Percentiles rank a stretch among this genome's conserved stretches.
Evolutionary conservation across 2,888 invertebrate species (phyloP).

Genomic region (Aspidiotus destructor): DNA sequence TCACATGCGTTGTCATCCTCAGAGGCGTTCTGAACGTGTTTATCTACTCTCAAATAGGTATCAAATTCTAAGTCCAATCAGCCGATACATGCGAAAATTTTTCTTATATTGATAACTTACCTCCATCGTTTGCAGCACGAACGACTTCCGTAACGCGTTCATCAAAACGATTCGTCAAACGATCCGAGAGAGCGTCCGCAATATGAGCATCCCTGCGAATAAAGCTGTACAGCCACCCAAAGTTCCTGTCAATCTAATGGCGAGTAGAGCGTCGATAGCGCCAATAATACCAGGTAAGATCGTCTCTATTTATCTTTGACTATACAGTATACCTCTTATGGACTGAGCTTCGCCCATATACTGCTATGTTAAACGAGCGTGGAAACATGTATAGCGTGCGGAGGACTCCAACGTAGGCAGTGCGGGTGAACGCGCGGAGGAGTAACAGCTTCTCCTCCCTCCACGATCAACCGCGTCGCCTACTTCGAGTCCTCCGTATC

Average conservation of each 20-base stretch:
- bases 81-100: too few relatives aligned
- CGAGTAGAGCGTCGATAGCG: slow-evolving; percentile 11
- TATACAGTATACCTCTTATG: too few relatives aligned
- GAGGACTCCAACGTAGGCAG: too few relatives aligned
- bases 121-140: slow-evolving; percentile 56
- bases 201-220: slow-evolving; percentile 84
- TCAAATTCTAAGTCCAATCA: not conserved
- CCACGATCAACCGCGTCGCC: too few relatives aligned
- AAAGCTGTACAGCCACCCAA: slow-evolving; percentile 44
- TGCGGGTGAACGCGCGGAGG: too few relatives aligned
- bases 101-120: not conserved
- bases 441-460: too few relatives aligned
- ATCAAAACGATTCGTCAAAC: slow-evolving; percentile 94
- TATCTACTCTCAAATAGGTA: slow-evolving; percentile 92
- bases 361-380: not conserved
- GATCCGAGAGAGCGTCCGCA: slow-evolving; percentile 90
- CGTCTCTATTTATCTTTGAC: too few relatives aligned
- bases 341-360: not conserved
- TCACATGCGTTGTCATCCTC: slow-evolving; percentile 84
- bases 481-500: too few relatives aligned
- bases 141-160: slow-evolving; percentile 93
- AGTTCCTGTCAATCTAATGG: slow-evolving; percentile 25
- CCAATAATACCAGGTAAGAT: slow-evolving; percentile 12
- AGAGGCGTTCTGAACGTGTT: slow-evolving; percentile 88
- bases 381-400: too few relatives aligned